Conservation (phyloP, 35 echinoderm and acorn worm species). For the Ptychodera flava region DNA sequence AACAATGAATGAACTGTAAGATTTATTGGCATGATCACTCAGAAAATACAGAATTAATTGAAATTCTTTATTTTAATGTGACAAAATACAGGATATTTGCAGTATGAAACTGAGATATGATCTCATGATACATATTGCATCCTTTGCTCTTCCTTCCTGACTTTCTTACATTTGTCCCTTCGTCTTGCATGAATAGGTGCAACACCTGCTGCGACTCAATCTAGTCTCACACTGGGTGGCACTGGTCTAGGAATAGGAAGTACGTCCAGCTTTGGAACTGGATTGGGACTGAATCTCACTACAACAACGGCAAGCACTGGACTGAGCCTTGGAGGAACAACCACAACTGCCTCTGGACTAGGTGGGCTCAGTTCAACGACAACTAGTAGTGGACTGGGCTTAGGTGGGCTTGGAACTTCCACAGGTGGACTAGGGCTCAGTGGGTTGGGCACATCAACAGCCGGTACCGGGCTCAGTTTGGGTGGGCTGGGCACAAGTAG, state of each 20-base stretch:
- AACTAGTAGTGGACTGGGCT: background rate
- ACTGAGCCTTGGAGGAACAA: background rate
- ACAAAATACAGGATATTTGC: too few species aligned
- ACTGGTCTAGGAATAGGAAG: background rate
- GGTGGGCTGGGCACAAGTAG: background rate
- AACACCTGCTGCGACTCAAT: too few species aligned
- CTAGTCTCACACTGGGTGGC: too few species aligned
- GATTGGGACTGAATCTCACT: background rate
- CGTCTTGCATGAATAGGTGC: too few species aligned
- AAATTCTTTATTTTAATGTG: too few species aligned
- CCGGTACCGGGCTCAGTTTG: background rate
- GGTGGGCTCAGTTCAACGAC: background rate
- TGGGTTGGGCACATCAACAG: background rate
- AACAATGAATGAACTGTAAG: too few species aligned
- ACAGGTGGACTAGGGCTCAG: conserved; percentile 2
- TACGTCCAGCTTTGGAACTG: background rate
- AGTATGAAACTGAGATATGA: too few species aligned
- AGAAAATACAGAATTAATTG: too few species aligned
- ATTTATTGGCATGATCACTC: too few species aligned
- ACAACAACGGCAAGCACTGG: background rate
- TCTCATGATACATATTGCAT: too few species aligned
- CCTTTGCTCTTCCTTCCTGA: too few species aligned
- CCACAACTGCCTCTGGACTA: background rate
- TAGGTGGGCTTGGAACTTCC: background rate
- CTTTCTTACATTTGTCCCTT: too few species aligned